These are phyloP conservation scores for Muntiacus muntjak DNA, from an alignment of 2,113 vertebrate species.

Conservation along the genomic window DNA sequence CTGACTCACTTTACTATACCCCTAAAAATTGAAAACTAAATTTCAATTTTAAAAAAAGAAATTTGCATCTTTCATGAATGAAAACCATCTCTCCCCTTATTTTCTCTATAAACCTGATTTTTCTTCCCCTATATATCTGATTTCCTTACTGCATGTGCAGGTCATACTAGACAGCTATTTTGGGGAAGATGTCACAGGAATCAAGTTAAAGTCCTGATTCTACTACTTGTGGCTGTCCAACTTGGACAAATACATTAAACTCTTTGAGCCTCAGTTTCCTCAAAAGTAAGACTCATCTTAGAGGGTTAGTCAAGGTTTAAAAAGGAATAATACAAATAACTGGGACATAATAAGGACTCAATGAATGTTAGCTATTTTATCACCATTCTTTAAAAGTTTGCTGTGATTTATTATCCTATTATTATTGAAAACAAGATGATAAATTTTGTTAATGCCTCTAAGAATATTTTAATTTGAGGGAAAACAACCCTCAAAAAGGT, in stretches of 20 bases:
- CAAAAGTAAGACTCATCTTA: neutral
- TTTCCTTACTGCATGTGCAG: neutral
- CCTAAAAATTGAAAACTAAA: neutral
- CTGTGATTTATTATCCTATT: neutral
- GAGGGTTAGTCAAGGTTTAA: neutral
- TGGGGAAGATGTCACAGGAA: neutral
- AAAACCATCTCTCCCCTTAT: neutral
- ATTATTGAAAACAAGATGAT: neutral
- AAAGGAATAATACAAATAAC: neutral
- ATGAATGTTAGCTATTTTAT: conserved; percentile 28
- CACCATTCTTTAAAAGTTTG: neutral
- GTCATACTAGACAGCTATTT: neutral
- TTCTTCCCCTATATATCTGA: neutral
- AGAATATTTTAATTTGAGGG: conserved; percentile 39
- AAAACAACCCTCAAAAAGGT: conserved; percentile 11
- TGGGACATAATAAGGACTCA: neutral
- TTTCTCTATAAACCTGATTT: neutral
- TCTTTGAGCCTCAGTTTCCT: neutral
- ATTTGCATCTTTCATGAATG: neutral
- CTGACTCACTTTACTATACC: neutral
- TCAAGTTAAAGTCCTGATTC: neutral
- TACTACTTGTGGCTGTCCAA: neutral
- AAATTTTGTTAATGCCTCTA: neutral
- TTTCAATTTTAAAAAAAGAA: neutral
- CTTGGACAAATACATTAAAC: neutral